Evolutionary conservation across 2,797 vertebrate species (phyloP).

Genomic region (Acestrorhynchus altus): DNA sequence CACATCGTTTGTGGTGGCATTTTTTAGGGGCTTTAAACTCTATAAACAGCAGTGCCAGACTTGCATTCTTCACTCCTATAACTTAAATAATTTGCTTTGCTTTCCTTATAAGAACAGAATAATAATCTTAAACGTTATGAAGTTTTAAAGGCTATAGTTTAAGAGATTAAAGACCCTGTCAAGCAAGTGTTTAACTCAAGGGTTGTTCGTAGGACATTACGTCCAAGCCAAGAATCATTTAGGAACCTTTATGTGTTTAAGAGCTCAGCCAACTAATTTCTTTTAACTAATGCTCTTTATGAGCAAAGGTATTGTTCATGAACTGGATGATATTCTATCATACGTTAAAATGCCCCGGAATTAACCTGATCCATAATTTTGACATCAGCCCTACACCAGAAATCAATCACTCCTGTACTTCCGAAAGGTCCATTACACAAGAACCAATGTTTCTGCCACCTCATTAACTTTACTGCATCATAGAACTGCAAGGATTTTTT

Average conservation of each 20-base stretch:
- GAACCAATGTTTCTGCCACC: slow-evolving; percentile 10
- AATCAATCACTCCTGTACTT: not conserved
- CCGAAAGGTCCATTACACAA: slow-evolving; percentile 27
- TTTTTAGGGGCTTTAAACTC: too few relatives aligned
- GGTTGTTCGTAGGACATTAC: not conserved
- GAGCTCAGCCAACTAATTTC: not conserved
- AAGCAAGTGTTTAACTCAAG: too few relatives aligned
- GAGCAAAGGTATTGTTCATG: not conserved
- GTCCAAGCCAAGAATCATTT: not conserved
- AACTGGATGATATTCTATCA: too few relatives aligned
- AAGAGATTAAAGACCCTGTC: too few relatives aligned
- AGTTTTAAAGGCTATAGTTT: too few relatives aligned
- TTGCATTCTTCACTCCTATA: too few relatives aligned
- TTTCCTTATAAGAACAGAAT: too few relatives aligned
- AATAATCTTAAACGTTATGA: too few relatives aligned
- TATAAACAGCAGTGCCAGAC: too few relatives aligned
- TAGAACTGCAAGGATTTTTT: slow-evolving; percentile 13
- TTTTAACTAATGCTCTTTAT: not conserved
- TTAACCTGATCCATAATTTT: slow-evolving; percentile 13
- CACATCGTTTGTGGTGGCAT: too few relatives aligned
- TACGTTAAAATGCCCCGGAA: not conserved
- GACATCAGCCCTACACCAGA: not conserved
- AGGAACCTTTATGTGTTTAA: not conserved
- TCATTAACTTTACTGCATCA: slow-evolving; percentile 6
- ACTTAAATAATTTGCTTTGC: too few relatives aligned